phyloP scores from a whole-genome alignment of 2,113 vertebrate genomes.

The Phylloscopus trochilus region DNA sequence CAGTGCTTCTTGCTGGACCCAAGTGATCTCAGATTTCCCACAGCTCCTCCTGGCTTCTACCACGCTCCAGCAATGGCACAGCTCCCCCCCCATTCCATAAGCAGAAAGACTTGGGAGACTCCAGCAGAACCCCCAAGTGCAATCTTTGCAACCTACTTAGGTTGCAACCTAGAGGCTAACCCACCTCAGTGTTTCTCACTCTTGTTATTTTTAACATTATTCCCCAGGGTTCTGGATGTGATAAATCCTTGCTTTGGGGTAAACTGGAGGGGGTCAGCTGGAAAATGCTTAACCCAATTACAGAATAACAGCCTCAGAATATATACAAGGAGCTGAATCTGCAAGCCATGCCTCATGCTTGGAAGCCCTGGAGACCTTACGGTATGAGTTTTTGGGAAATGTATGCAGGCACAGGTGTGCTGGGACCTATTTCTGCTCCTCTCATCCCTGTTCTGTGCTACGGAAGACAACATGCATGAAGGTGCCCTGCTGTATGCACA shows the following conservation, averaged over 20 bases:
- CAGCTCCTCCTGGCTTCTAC: background rate
- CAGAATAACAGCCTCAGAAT: background rate
- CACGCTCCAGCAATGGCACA: rapidly evolving
- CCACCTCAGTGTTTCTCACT: background rate
- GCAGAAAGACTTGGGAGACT: background rate
- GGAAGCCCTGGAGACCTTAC: background rate
- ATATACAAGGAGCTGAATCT: background rate
- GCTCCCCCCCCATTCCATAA: background rate
- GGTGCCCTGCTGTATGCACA: background rate
- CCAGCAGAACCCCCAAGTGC: background rate
- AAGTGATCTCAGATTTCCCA: background rate
- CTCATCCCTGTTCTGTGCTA: background rate
- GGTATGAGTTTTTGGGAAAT: background rate
- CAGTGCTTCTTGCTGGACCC: background rate
- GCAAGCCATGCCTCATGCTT: background rate
- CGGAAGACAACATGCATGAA: background rate
- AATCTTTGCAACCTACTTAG: background rate
- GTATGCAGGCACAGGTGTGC: background rate
- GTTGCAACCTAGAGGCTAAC: background rate
- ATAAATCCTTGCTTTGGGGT: background rate
- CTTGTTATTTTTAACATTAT: background rate
- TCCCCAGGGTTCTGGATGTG: background rate
- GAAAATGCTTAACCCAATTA: background rate
- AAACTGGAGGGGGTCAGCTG: background rate
- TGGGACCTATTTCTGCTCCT: background rate